Evolutionary conservation across 1,140 invertebrate genomes (phyloP).

Genomic region (Nasonia vitripennis): DNA sequence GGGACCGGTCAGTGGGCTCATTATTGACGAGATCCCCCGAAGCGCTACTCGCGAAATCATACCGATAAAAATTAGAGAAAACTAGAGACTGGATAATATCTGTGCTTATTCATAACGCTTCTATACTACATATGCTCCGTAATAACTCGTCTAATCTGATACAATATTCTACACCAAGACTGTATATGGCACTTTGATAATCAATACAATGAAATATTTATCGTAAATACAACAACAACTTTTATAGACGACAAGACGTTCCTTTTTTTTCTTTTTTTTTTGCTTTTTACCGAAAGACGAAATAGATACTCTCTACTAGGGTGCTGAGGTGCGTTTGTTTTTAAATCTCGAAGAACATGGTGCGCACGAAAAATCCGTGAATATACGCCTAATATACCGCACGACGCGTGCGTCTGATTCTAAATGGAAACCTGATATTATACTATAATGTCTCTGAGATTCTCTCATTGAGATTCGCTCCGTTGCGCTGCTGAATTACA

Average conservation of each 20-base stretch:
- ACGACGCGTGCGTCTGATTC: neutral
- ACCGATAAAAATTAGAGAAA: neutral
- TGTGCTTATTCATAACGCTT: neutral
- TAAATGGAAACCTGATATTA: neutral
- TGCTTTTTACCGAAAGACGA: slow-evolving; percentile 22
- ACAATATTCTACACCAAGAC: slow-evolving; percentile 33
- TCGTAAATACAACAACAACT: slow-evolving; percentile 26
- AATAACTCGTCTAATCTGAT: slow-evolving; percentile 7
- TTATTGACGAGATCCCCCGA: slow-evolving; percentile 60
- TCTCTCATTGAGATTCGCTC: slow-evolving; percentile 11
- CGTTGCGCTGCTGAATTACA: slow-evolving; percentile 27
- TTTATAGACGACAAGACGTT: slow-evolving; percentile 9
- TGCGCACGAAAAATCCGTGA: slow-evolving; percentile 13
- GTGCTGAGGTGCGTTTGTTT: slow-evolving; percentile 6
- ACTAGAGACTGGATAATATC: neutral
- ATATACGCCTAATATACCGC: neutral
- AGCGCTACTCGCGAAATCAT: slow-evolving; percentile 54
- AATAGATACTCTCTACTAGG: neutral
- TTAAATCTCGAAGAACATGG: neutral
- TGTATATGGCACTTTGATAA: slow-evolving; percentile 31
- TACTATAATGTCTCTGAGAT: neutral
- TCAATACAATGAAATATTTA: slow-evolving; percentile 27
- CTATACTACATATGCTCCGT: neutral
- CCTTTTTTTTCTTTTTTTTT: neutral
- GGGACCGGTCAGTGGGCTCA: slow-evolving; percentile 68